Evolutionary conservation across 2,888 invertebrate species (phyloP).

Genomic region (Drosophila subquinaria): DNA sequence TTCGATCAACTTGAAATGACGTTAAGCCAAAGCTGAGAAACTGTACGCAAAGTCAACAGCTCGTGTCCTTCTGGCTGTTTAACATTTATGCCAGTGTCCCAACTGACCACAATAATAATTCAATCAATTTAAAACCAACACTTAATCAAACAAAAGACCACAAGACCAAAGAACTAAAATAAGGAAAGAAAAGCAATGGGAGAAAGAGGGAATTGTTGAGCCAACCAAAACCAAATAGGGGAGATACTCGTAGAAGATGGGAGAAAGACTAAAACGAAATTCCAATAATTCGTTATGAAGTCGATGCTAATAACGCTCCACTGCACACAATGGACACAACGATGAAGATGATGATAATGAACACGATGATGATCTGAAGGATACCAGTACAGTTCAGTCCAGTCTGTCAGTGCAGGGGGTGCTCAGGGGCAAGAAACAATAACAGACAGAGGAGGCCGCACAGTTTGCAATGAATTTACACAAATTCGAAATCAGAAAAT

Average conservation of each 20-base stretch:
- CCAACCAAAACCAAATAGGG: conserved; percentile 13
- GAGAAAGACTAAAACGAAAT: conserved; percentile 50
- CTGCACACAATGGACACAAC: conserved; percentile 67
- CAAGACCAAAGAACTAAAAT: conserved; percentile 34
- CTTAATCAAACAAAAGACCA: conserved; percentile 64
- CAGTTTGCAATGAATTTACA: conserved; percentile 77
- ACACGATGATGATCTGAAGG: conserved; percentile 22
- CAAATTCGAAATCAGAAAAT: conserved; percentile 80
- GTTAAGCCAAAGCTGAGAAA: neutral
- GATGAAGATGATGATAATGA: conserved; percentile 28
- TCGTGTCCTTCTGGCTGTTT: conserved; percentile 10
- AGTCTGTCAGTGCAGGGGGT: neutral
- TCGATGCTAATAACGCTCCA: conserved; percentile 76
- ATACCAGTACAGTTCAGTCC: conserved; percentile 9
- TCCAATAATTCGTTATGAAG: conserved; percentile 78
- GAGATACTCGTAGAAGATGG: conserved; percentile 1
- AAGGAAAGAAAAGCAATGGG: conserved; percentile 29
- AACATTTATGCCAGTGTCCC: conserved; percentile 25
- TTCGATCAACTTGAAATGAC: neutral
- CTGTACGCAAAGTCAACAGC: conserved; percentile 21
- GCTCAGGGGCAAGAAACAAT: conserved; percentile 37
- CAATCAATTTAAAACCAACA: conserved; percentile 76
- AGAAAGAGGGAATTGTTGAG: conserved; percentile 14
- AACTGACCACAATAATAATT: conserved; percentile 67
- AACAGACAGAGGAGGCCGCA: conserved; percentile 24